Base-by-base conservation (phyloP, 2,113 vertebrate genomes). In the Podarcis raffonei region DNA sequence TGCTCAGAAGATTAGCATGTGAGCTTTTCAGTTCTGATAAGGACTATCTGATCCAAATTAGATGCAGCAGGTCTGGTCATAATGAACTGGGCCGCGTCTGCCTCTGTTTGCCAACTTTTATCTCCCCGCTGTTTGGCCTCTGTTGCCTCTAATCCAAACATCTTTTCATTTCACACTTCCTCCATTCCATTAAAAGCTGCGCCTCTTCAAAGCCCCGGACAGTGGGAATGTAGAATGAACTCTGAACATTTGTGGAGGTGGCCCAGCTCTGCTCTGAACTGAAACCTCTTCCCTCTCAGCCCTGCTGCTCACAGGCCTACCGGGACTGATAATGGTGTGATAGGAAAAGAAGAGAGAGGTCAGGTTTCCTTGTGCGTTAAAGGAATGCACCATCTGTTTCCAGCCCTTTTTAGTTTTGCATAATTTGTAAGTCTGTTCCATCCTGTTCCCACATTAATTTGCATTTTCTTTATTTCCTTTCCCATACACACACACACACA, bases 261-360 rank as follows among this genome's bases (percentile, higher is more conserved):
- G 35, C 48, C 6, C 27, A 12, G 80, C 84, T 25, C 6, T 69
- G 23, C 66, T 62, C 5, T 37, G 20, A 59, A 32, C 42, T 22
- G 6, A 22, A 5, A 27, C 32, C 22, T n/a, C 15, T 72, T 35
- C 35, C 66, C n/a, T 20, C 25, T 35, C 23, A 72, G n/a, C 7
- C n/a, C 2, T 12, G 79, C 59, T 62, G 42, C 32, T 81, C 30
- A 53, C 65, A 71, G 65, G 2, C n/a, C 48, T 53, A 25, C 27
- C 1, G 32, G 68, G 32, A 23, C 9, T 48, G 20, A 65, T 18
- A 30, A 81, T 23, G 18, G 22, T 20, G 35, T 22, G 74, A 8
- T 37, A 18, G n/a, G 27, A 27, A 27, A 42, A 39, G 74, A 1
- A 66, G 81, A 81, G 88, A 90, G 88, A 86, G 92, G 88, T 53